Evolutionary conservation across 2,797 vertebrate genomes (phyloP), one percentile per base, ranked within the genome.

Genomic region (Falco biarmicus): DNA sequence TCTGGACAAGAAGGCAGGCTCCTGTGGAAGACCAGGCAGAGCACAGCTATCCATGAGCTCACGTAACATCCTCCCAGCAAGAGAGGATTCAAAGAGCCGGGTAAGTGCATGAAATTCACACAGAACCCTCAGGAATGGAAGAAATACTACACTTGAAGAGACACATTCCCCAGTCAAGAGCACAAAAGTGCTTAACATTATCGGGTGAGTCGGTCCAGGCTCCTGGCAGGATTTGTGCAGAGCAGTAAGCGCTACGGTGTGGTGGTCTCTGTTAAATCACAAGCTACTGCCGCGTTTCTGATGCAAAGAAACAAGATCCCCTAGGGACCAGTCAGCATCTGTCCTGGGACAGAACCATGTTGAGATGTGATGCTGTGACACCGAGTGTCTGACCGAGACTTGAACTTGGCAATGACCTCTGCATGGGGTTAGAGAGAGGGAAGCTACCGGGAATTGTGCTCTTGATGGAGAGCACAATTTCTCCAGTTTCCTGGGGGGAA

Each of bases 81-180:
- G 32, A 16, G 57, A 92, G 26, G 71, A 87, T 64, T 92, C 87
- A 54, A 87, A 93, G 76, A 93, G 68, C 79, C 94, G 78, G 87
- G 47, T 31, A 95, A 92, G 75, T 73, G 81, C 75, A 61, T 26
- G 65, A 94, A 94, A 92, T 73, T 78, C 87, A 89, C 68, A 61
- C 34, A 84, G 54, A 19, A 50, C 41, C 47, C 77, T 89, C 43
- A 61, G 41, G 32, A 13, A 59, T 56, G 24, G 65, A 87, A 89
- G 82, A 91, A 48, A 47, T 70, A 85, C 57, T 92, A 50, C 60
- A 51, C 31, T 80, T 87, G 71, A 79, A 59, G 53, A 91, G 83
- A 71, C 32, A 71, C 25, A 68, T 87, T 92, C 50, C 53, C 21
- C 26, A 66, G 0, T 31, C 64, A 61, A 85, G 75, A 91, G 56